Evolutionary conservation across 2,888 invertebrate genomes (phyloP).

Genomic region (Agriopis leucophaearia): DNA sequence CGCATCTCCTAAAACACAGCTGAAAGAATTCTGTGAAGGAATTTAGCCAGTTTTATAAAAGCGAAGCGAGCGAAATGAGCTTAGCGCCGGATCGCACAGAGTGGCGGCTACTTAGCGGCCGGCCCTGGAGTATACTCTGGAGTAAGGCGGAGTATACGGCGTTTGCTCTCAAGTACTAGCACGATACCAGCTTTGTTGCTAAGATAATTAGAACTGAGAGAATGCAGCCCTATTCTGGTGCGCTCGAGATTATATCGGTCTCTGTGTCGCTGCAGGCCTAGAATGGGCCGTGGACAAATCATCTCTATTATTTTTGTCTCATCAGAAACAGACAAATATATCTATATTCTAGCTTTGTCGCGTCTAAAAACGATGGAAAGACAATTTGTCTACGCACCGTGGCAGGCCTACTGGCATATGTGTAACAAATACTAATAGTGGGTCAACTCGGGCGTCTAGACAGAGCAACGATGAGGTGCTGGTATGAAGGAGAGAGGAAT

Average conservation of each 20-base stretch:
- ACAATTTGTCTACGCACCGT: too few relatives aligned
- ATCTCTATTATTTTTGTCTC: too few relatives aligned
- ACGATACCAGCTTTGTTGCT: constrained; percentile 31
- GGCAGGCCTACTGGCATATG: too few relatives aligned
- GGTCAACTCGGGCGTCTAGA: too few relatives aligned
- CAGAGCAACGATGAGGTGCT: too few relatives aligned
- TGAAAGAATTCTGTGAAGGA: constrained; percentile 63
- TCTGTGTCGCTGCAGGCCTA: too few relatives aligned
- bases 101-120: constrained; percentile 74
- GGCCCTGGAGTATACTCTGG: constrained; percentile 38
- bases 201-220: constrained; percentile 33
- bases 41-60: constrained; percentile 84
- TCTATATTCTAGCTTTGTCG: too few relatives aligned
- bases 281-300: too few relatives aligned
- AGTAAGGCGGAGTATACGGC: constrained; percentile 9
- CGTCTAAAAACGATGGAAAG: too few relatives aligned
- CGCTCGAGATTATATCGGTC: neutral
- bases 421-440: too few relatives aligned
- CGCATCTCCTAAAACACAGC: constrained; percentile 36
- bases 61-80: constrained; percentile 80
- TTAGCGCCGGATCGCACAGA: constrained; percentile 74
- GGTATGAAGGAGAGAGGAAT: too few relatives aligned
- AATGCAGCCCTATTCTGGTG: constrained; percentile 3
- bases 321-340: too few relatives aligned
- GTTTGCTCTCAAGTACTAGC: constrained; percentile 29